Evolutionary conservation across 2,888 invertebrate species (phyloP).

Genomic region (Meandrusa payeni): DNA sequence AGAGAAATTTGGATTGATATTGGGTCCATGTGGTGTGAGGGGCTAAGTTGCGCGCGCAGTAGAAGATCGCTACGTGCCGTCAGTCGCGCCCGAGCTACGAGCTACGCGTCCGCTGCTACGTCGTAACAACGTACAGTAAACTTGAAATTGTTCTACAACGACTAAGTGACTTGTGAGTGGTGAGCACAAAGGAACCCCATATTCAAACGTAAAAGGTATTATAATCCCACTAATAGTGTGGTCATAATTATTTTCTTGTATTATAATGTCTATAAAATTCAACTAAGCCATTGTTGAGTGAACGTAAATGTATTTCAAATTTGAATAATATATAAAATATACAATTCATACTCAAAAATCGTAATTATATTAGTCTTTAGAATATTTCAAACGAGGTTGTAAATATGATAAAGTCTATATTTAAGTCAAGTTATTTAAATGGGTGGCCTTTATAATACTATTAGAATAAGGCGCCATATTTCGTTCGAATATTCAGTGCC

Average conservation of each 20-base stretch:
- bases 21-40: conserved; percentile 64
- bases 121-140: conserved; percentile 47
- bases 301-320: background rate
- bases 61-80: conserved; percentile 56
- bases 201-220: conserved; percentile 18
- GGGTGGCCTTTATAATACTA: background rate
- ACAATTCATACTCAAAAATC: too few species aligned
- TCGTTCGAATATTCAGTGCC: background rate
- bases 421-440: background rate
- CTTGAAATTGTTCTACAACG: conserved; percentile 26
- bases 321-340: too few species aligned
- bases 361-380: too few species aligned
- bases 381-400: too few species aligned
- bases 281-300: background rate
- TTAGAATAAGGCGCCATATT: background rate
- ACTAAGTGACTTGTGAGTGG: conserved; percentile 32
- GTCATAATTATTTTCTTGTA: background rate
- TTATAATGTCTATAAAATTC: background rate
- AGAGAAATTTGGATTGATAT: conserved; percentile 66
- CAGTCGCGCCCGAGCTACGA: conserved; percentile 69
- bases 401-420: too few species aligned
- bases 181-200: conserved; percentile 25
- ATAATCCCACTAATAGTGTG: background rate
- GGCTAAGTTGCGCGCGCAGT: conserved; percentile 76
- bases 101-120: conserved; percentile 58